These are phyloP conservation scores for Pontoporia blainvillei DNA, from an alignment of 2,113 vertebrate species.

Conservation along the genomic window DNA sequence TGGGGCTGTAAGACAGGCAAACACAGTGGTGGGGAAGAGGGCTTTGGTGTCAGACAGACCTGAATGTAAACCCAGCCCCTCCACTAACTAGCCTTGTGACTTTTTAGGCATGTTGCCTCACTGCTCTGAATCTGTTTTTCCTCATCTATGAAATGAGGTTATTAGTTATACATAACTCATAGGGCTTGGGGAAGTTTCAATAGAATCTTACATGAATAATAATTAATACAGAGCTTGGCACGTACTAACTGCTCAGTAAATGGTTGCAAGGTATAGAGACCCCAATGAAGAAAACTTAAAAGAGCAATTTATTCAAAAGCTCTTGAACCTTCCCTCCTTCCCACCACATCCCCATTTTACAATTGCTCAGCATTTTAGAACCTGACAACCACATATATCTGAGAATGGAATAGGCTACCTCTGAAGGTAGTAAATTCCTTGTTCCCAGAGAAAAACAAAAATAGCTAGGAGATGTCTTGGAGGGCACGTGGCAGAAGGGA, in stretches of 20 bases:
- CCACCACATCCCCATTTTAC: not conserved
- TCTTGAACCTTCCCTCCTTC: not conserved
- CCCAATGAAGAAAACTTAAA: not conserved
- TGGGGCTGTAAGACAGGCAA: not conserved
- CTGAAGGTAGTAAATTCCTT: not conserved
- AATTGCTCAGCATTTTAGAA: not conserved
- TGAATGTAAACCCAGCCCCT: not conserved
- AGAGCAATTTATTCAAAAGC: not conserved
- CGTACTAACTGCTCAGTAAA: not conserved
- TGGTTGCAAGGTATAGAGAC: not conserved
- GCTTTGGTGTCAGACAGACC: not conserved
- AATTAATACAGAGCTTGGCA: not conserved
- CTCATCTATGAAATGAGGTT: not conserved
- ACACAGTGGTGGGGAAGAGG: not conserved
- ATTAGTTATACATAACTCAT: not conserved
- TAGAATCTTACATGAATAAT: not conserved
- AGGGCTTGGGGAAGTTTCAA: not conserved
- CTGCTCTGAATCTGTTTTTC: not conserved
- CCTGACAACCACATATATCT: not conserved
- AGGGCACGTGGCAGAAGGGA: not conserved
- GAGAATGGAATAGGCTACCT: not conserved
- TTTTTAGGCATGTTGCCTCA: not conserved
- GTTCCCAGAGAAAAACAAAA: not conserved
- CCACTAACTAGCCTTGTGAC: not conserved
- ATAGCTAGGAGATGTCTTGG: not conserved